Evolutionary conservation across 2,113 vertebrate genomes (phyloP).

Genomic region (Cisticola juncidis): DNA sequence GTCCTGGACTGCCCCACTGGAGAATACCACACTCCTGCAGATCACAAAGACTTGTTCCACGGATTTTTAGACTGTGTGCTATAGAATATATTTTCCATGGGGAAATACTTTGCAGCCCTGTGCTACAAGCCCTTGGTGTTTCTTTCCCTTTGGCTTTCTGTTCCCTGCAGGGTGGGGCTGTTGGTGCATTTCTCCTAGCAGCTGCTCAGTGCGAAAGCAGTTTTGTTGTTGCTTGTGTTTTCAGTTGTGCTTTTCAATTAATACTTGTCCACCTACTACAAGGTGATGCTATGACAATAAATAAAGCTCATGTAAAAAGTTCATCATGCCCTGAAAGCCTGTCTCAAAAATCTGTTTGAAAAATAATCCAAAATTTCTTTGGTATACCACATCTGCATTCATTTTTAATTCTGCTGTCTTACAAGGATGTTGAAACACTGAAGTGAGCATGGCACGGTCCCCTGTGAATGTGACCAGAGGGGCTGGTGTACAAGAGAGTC

Average conservation of each 20-base stretch:
- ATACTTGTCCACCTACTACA: not conserved
- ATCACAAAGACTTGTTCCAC: not conserved
- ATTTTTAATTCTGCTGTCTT: not conserved
- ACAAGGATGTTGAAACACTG: not conserved
- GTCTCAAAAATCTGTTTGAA: not conserved
- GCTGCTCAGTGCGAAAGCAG: not conserved
- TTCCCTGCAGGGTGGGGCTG: not conserved
- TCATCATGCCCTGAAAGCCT: not conserved
- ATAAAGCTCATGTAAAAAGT: not conserved
- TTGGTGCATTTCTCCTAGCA: not conserved
- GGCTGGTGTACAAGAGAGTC: not conserved
- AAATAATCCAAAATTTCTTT: not conserved
- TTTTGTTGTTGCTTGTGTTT: not conserved
- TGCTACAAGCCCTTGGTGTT: not conserved
- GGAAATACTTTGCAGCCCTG: not conserved
- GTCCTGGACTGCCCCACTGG: not conserved
- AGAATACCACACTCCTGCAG: not conserved
- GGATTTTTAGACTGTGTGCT: not conserved
- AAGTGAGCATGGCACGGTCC: rapidly evolving
- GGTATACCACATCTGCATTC: not conserved
- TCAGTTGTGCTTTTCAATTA: not conserved
- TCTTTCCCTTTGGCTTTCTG: not conserved
- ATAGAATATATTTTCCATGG: not conserved
- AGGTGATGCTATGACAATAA: not conserved
- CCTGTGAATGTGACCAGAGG: not conserved